Percentiles rank a stretch among this genome's conserved stretches.
Conservation (phyloP, 2,888 invertebrate genomes). For the Drosophila quinaria region DNA sequence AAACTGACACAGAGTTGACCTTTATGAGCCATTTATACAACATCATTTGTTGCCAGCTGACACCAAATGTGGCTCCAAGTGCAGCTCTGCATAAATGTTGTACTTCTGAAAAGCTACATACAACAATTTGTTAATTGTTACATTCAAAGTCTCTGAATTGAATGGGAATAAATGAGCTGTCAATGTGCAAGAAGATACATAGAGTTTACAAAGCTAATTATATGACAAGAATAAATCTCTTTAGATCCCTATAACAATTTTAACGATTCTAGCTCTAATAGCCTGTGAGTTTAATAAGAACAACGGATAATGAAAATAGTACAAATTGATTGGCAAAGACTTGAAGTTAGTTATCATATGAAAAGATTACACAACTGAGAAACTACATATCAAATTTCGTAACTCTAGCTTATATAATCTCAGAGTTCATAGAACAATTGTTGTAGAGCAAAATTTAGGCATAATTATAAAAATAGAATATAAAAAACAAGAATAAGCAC, state of each 20-base stretch:
- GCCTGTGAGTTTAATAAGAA: background rate
- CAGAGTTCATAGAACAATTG: no score
- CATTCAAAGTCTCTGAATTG: background rate
- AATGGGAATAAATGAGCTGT: background rate
- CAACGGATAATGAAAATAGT: background rate
- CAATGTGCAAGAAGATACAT: background rate
- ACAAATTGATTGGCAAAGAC: background rate
- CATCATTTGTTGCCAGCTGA: background rate
- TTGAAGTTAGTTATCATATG: background rate
- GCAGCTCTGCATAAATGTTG: background rate
- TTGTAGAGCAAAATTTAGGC: no score
- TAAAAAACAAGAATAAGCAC: no score
- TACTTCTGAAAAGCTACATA: background rate
- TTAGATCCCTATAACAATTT: background rate
- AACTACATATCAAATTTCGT: no score
- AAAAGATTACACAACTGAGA: background rate
- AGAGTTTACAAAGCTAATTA: background rate
- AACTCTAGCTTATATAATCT: no score
- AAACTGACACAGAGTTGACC: constrained; percentile 26
- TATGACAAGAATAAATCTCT: background rate
- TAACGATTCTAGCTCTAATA: background rate
- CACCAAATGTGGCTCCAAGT: background rate
- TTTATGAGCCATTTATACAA: constrained; percentile 37
- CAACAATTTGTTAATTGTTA: background rate
- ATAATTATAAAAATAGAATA: no score